A percentile compares a stretch with the other conserved stretches of the same genome.
Conservation (phyloP, 2,113 vertebrate genomes). For the Crypturellus undulatus region DNA sequence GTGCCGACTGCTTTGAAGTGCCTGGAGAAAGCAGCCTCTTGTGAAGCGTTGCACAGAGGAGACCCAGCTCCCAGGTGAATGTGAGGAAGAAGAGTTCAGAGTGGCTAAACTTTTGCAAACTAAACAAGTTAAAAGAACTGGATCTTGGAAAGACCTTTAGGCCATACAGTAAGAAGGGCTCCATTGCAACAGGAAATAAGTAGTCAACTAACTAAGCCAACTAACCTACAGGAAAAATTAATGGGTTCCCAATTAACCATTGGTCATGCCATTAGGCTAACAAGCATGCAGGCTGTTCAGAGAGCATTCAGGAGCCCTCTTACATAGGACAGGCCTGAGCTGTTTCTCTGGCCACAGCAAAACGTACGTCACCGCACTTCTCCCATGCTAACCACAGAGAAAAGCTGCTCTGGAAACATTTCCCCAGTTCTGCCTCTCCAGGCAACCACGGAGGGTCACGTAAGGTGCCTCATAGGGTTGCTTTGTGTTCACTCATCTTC, state of each 20-base stretch:
- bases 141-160: background rate
- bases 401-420: background rate
- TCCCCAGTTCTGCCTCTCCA: background rate
- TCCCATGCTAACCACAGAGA: background rate
- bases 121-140: background rate
- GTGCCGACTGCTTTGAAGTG: background rate
- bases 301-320: constrained; percentile 44
- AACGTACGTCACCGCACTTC: background rate
- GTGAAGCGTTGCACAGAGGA: background rate
- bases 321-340: constrained; percentile 20
- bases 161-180: constrained; percentile 4
- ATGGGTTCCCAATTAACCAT: background rate
- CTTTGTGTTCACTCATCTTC: background rate
- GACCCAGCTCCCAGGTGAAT: background rate
- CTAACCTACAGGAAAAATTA: constrained; percentile 13
- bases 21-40: background rate
- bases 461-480: background rate
- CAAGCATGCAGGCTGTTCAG: background rate
- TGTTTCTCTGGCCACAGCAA: background rate
- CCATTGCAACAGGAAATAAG: constrained; percentile 18
- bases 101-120: background rate
- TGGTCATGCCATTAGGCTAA: constrained; percentile 16
- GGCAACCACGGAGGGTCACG: background rate
- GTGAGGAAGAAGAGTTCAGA: background rate
- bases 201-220: background rate